Base-by-base conservation (phyloP, 2,888 invertebrate genomes). In the Plebejus argus region DNA sequence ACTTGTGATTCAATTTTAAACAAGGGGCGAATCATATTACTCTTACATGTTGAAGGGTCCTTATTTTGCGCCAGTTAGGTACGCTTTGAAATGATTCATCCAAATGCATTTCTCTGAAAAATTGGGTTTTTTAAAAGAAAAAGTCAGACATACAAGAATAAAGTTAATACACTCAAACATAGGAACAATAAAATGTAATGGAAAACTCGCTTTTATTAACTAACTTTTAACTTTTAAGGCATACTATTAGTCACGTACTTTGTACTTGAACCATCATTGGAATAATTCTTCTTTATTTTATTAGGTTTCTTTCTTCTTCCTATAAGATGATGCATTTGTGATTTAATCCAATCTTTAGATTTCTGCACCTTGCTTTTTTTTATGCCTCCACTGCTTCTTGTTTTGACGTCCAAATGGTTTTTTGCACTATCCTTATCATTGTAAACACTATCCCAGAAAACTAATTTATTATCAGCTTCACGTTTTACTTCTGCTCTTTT, bases 381-480 rank as follows among this genome's bases (percentile, higher is more conserved):
- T 15, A 83, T 79, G 79, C 86, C 82, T 76, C 87, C 88, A 4
- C 84, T 85, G 61, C 84, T 83, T 0, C 84, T 20, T 1, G 83
- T 79, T 66, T 85, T 84, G 1, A 89, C 89, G 1, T 90, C 89
- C 1, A 87, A 61, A 76, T 84, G 81, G 77, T 84, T 89, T 78
- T 86, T 85, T 0, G 91, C 81, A 0, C 91, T 93, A 74, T 93
- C 91, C 70, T 92, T 90, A 23, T 82, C 81, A 45, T 93, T 92
- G 53, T 93, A 93, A 0, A 93, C 82, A 76, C 92, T 90, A 39
- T 90, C 89, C 93, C 93, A 93, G 78, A 89, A 90, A 77, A 91
- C 86, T 0, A 89, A 78, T 80, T 89, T 88, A 20, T 83, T 86
- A 0, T 83, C 85, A 0, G 82, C 15, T 78, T 86, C 86, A 66